Percentiles rank a stretch among this genome's conserved stretches.
phyloP scores from a whole-genome alignment of 2,888 invertebrate species.

The Agriopis marginaria region DNA sequence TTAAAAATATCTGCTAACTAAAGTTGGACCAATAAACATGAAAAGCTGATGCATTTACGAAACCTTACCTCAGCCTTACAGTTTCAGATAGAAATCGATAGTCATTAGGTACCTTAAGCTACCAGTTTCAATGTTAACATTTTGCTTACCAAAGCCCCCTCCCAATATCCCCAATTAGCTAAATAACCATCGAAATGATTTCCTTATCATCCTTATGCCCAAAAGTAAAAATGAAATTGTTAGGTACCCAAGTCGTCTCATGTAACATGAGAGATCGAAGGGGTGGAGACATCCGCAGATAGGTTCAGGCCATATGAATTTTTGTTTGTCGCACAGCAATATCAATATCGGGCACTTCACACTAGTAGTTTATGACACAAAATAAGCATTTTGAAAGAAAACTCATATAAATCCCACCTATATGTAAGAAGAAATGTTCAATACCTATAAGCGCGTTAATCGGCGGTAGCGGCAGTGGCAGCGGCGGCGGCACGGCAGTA shows the following conservation, averaged over 20 bases:
- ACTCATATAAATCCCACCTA: constrained; percentile 1
- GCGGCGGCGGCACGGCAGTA: constrained; percentile 61
- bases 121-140: constrained; percentile 5
- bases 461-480: constrained; percentile 69
- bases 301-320: constrained; percentile 4
- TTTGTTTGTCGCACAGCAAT: constrained; percentile 25
- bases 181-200: background rate
- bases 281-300: constrained; percentile 24
- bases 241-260: constrained; percentile 9
- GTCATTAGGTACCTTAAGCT: background rate
- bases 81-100: constrained; percentile 13
- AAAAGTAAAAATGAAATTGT: background rate
- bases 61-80: background rate
- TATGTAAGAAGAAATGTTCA: constrained; percentile 8
- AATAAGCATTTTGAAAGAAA: constrained; percentile 7
- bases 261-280: constrained; percentile 13
- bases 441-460: constrained; percentile 82
- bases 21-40: too few species aligned
- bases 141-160: background rate
- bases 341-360: constrained; percentile 2
- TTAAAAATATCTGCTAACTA: too few species aligned
- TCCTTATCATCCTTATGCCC: background rate
- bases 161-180: background rate
- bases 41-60: too few species aligned
- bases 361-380: constrained; percentile 5